Evolutionary conservation across 2,888 invertebrate species (phyloP), one percentile per base, ranked within the genome.

Genomic region (Lottia scabra): DNA sequence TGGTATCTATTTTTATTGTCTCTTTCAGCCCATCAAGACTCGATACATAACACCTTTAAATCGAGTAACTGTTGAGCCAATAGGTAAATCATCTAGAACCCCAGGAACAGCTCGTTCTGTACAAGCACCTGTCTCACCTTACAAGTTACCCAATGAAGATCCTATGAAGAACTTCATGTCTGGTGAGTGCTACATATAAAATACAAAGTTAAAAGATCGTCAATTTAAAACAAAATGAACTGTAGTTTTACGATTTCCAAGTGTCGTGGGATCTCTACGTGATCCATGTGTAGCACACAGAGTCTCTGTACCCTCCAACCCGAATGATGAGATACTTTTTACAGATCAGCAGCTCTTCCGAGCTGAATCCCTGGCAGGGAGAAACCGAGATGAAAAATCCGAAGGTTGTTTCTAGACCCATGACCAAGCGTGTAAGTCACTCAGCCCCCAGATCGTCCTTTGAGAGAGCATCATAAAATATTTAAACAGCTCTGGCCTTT

Each of bases 81-180:
- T 56, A n/a, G n/a, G n/a, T n/a, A n/a, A n/a, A 12, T 19, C 12
- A 23, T 46, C 78, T 82, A 23, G 75, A 80, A 56, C 79, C 81
- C 3, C 82, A 81, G 69, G 79, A 80, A 15, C 83, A 84, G 15
- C 78, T 76, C 8, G 79, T 75, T 70, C 63, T 78, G 19, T 74
- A 78, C 26, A 79, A 80, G 16, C 81, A 77, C 67, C 74, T 82
- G 38, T 78, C 71, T 85, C 87, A 2, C 87, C 87, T 0, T 85
- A 82, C 75, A 80, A 83, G 70, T 80, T 85, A 81, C 66, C 56
- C 19, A 81, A 84, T 67, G 74, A 80, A 26, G 78, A 83, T 68
- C 80, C 81, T 10, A 78, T 81, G 75, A 86, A 86, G 67, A 67
- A 78, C 44, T 87, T 85, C 71, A 86, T 86, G 85, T 87, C 87